phyloP scores from a whole-genome alignment of 1,140 invertebrate species.

The Drosophila nigromelanica region DNA sequence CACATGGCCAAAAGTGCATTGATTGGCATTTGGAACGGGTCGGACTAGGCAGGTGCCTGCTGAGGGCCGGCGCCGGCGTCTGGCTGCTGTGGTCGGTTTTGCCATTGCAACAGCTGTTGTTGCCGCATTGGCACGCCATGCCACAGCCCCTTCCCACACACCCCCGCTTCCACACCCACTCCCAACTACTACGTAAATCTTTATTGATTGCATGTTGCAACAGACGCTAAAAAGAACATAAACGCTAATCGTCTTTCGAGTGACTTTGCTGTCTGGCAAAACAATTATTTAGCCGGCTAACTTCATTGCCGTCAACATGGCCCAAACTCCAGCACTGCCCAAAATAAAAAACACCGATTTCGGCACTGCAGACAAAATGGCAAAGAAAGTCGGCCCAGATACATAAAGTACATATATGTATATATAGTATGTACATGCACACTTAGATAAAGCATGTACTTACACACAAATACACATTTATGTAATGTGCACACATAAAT shows the following conservation, averaged over 20 bases:
- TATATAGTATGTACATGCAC: no score
- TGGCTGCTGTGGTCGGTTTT: slow-evolving; percentile 63
- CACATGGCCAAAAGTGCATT: slow-evolving; percentile 82
- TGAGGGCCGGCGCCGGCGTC: slow-evolving; percentile 61
- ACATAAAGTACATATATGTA: slow-evolving; percentile 17
- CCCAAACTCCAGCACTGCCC: slow-evolving; percentile 1
- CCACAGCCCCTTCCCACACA: slow-evolving; percentile 5
- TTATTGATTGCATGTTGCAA: slow-evolving; percentile 59
- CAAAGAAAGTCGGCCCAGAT: slow-evolving; percentile 44
- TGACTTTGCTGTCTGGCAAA: slow-evolving; percentile 62
- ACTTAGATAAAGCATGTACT: slow-evolving; percentile 21
- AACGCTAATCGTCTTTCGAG: slow-evolving; percentile 58
- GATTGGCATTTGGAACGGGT: slow-evolving; percentile 67
- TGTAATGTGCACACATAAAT: slow-evolving; percentile 47
- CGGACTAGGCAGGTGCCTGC: slow-evolving; percentile 28
- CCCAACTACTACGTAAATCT: slow-evolving; percentile 40
- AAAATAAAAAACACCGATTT: not conserved
- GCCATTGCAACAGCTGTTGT: slow-evolving; percentile 76
- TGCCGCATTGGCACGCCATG: slow-evolving; percentile 63
- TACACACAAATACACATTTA: slow-evolving; percentile 19
- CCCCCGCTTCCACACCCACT: not conserved
- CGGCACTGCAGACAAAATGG: slow-evolving; percentile 44
- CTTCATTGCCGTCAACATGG: slow-evolving; percentile 22
- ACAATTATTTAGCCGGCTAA: slow-evolving; percentile 57
- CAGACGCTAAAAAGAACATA: slow-evolving; percentile 39